phyloP scores from a whole-genome alignment of 1,140 invertebrate genomes.

The Orchesella cincta region DNA sequence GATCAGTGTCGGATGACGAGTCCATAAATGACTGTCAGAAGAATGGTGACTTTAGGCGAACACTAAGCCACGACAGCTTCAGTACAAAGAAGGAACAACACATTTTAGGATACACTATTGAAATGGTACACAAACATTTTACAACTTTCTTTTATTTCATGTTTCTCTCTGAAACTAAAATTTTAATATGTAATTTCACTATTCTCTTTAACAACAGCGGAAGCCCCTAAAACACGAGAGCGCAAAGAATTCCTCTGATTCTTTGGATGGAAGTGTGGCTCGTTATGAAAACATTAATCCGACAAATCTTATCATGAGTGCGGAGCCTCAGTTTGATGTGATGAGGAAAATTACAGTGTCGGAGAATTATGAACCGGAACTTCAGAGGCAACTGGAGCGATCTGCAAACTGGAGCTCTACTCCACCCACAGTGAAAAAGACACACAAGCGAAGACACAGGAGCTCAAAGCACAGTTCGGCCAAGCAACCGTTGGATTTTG shows the following conservation, averaged over 20 bases:
- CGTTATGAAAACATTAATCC: neutral
- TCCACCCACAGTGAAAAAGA: neutral
- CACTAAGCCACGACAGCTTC: constrained; percentile 34
- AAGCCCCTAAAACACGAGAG: too few species aligned
- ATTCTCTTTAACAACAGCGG: too few species aligned
- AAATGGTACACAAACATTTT: constrained; percentile 13
- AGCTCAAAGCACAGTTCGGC: neutral
- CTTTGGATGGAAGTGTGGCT: neutral
- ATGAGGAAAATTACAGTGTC: constrained; percentile 39
- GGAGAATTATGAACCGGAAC: constrained; percentile 44
- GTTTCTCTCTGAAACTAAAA: too few species aligned
- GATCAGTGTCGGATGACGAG: constrained; percentile 35
- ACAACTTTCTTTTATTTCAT: too few species aligned
- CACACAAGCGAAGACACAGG: neutral
- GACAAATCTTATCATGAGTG: neutral
- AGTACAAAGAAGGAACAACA: neutral
- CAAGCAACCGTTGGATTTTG: neutral
- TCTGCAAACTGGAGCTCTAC: constrained; percentile 31
- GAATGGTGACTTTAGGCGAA: constrained; percentile 28
- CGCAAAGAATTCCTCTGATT: too few species aligned
- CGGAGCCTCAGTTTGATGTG: constrained; percentile 36
- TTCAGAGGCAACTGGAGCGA: constrained; percentile 47
- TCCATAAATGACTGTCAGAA: constrained; percentile 1
- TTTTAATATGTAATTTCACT: too few species aligned
- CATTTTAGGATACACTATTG: neutral